Base-by-base conservation (phyloP, 1,140 invertebrate genomes). In the Trichonephila inaurata region DNA sequence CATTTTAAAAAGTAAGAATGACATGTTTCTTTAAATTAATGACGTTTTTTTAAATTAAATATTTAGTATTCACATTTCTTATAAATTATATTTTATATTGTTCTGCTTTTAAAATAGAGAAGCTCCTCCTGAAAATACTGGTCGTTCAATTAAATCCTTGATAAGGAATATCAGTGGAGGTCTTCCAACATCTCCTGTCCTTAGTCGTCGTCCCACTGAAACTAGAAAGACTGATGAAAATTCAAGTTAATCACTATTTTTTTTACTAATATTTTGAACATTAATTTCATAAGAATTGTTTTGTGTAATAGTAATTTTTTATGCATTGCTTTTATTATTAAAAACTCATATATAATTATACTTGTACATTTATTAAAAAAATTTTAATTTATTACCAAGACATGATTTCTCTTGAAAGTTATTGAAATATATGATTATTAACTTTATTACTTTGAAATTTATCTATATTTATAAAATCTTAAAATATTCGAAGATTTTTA, bases 81-180 rank as follows among this genome's bases (percentile, higher is more conserved):
- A 10, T 51, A 10, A 51, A 51, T 51, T 51, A 51, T 51, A 51
- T 10, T 51, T 51, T 51, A 51, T 51, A 51, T 51, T 51, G 51
- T 51, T 10, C 51, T 12, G 10, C 51, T 51, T 66, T n/a, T 66
- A 28, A 40, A 44, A 7, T 88, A 97, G 96, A 95, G 96, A 97
- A 96, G 96, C 96, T 69, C 96, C 96, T 91, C 94, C 94, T 86
- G 95, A 95, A 94, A 95, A 61, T 93, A 95, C 95, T 87, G 95
- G 97, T 0, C 97, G 97, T 95, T 97, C 97, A 0, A 96, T 98
- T 1, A 97, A 97, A 94, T 97, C 96, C 95, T 95, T 98, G 0
- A 97, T 98, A 94, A 96, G 97, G 94, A 98, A 98, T 95, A 95
- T 95, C 61, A 94, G 94, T 66, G 88, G 86, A 85, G 97, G 97